phyloP scores from a whole-genome alignment of 2,888 invertebrate species.

The Metopia argyrocephala region DNA sequence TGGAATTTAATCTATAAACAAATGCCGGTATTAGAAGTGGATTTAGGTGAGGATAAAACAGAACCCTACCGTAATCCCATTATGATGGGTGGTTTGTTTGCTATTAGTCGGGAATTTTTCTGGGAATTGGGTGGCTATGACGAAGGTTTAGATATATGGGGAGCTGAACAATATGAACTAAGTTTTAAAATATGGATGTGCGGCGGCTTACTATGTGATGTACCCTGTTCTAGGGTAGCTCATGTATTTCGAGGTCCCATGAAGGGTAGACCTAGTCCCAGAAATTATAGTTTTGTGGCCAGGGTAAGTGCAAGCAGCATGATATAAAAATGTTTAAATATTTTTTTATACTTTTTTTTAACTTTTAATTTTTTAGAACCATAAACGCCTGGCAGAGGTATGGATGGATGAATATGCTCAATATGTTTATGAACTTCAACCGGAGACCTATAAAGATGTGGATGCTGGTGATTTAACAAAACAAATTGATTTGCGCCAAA shows the following conservation, averaged over 20 bases:
- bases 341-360: background rate
- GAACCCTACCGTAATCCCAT: constrained; percentile 86
- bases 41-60: constrained; percentile 66
- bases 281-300: constrained; percentile 58
- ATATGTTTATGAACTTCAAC: constrained; percentile 87
- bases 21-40: constrained; percentile 81
- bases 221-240: constrained; percentile 95
- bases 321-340: too few species aligned
- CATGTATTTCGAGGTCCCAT: constrained; percentile 87
- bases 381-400: constrained; percentile 90
- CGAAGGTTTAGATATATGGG: constrained; percentile 95
- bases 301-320: constrained; percentile 46
- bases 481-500: constrained; percentile 86
- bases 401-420: constrained; percentile 99
- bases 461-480: constrained; percentile 88
- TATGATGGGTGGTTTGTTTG: constrained; percentile 98
- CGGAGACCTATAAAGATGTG: constrained; percentile 83
- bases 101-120: constrained; percentile 92
- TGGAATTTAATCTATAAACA: constrained; percentile 81
- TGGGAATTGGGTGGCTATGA: constrained; percentile 97
- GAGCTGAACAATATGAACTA: constrained; percentile 97
- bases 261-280: constrained; percentile 23
- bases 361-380: constrained; percentile 88
- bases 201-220: constrained; percentile 93
- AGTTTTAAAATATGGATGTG: constrained; percentile 99